Evolutionary conservation across 2,797 vertebrate genomes (phyloP).

Genomic region (Synaphobranchus kaupii): DNA sequence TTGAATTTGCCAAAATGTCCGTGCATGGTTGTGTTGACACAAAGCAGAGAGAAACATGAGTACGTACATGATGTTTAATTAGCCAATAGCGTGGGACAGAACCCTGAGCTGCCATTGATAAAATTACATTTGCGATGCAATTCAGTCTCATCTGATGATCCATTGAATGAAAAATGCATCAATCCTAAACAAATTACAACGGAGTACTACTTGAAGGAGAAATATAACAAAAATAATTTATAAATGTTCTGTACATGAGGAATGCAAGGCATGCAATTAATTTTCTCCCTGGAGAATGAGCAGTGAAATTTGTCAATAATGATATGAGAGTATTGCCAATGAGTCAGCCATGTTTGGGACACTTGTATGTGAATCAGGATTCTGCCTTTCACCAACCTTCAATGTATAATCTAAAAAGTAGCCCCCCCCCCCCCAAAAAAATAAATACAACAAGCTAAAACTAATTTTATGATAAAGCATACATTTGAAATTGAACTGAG

Average conservation of each 20-base stretch:
- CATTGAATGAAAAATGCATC: neutral
- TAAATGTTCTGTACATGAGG: neutral
- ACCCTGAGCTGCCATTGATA: neutral
- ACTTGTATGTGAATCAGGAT: too few species aligned
- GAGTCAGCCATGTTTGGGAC: neutral
- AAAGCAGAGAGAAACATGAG: neutral
- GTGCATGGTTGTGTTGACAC: neutral
- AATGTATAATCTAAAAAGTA: too few species aligned
- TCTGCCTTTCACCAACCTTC: too few species aligned
- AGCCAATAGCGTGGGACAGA: neutral
- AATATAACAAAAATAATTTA: neutral
- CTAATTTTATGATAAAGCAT: too few species aligned
- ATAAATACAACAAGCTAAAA: too few species aligned
- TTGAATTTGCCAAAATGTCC: neutral
- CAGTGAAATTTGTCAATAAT: neutral
- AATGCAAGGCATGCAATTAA: neutral
- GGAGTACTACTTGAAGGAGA: neutral
- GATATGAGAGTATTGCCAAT: neutral
- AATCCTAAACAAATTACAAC: constrained; percentile 1
- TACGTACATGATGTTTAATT: neutral
- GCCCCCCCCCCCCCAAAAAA: too few species aligned
- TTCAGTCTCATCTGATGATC: neutral
- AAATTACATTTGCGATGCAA: neutral
- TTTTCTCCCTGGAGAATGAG: neutral
- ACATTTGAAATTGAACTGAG: too few species aligned